Conservation (phyloP, 2,797 vertebrate genomes). For the Euphonia xanthogaster region DNA sequence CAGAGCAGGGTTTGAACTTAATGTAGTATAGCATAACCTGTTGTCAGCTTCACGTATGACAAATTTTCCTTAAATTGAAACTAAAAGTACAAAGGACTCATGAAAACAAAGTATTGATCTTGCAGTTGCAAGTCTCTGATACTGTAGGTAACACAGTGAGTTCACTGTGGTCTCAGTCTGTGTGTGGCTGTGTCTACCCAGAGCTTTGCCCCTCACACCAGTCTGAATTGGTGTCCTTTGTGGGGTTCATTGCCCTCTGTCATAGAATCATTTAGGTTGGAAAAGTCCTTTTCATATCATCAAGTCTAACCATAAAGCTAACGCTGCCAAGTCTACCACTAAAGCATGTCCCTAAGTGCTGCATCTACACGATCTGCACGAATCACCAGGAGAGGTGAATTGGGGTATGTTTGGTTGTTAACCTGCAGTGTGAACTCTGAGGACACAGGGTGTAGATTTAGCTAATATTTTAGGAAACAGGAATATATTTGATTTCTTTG, state of each 20-base stretch:
- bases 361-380: background rate
- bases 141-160: background rate
- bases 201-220: background rate
- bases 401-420: background rate
- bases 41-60: background rate
- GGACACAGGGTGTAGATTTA: background rate
- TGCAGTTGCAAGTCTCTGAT: background rate
- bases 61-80: slow-evolving; percentile 4
- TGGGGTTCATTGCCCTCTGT: background rate
- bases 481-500: background rate
- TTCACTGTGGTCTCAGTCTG: background rate
- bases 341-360: background rate
- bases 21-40: background rate
- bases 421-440: background rate
- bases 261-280: background rate
- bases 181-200: background rate
- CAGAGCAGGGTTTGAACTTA: background rate
- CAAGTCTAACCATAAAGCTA: background rate
- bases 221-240: background rate
- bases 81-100: background rate
- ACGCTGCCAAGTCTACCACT: background rate
- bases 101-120: background rate
- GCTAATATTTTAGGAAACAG: background rate
- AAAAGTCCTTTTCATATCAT: background rate
- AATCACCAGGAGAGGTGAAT: background rate